Conservation (phyloP, 1,140 invertebrate genomes). For the Centruroides sculpturatus region DNA sequence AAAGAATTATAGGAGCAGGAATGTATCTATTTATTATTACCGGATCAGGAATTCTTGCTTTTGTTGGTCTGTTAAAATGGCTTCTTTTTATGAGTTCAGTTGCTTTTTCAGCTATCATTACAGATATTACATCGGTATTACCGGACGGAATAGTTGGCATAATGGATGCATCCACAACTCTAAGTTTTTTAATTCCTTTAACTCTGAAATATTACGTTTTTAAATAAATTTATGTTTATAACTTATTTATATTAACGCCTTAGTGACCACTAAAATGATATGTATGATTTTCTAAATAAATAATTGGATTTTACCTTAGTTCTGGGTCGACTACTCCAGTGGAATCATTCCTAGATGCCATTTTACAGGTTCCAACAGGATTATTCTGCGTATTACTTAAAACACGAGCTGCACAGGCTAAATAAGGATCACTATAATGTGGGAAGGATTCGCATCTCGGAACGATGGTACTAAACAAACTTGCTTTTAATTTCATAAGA, state of each 20-base stretch:
- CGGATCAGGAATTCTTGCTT: too few species aligned
- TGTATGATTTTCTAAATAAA: too few species aligned
- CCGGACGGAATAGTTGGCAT: slow-evolving; percentile 42
- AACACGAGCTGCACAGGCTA: background rate
- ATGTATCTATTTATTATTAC: too few species aligned
- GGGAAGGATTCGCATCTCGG: too few species aligned
- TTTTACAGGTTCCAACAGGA: background rate
- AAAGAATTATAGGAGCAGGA: too few species aligned
- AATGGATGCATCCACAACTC: slow-evolving; percentile 59
- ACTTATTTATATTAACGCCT: too few species aligned
- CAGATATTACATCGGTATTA: slow-evolving; percentile 49
- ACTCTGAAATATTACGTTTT: slow-evolving; percentile 29
- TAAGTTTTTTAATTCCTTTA: slow-evolving; percentile 47
- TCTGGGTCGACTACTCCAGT: slow-evolving; percentile 66
- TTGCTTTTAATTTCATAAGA: too few species aligned
- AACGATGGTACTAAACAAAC: too few species aligned
- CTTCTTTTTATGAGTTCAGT: slow-evolving; percentile 33
- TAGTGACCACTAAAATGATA: too few species aligned
- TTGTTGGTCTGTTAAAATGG: too few species aligned
- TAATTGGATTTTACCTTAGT: slow-evolving; percentile 27
- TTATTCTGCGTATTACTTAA: background rate
- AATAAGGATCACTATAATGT: background rate
- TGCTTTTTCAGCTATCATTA: slow-evolving; percentile 52
- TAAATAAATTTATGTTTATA: too few species aligned
- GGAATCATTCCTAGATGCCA: slow-evolving; percentile 49